A percentile compares a stretch with the other conserved stretches of the same genome.
Conservation (phyloP, 2,113 vertebrate genomes). For the Dasyornis broadbenti region DNA sequence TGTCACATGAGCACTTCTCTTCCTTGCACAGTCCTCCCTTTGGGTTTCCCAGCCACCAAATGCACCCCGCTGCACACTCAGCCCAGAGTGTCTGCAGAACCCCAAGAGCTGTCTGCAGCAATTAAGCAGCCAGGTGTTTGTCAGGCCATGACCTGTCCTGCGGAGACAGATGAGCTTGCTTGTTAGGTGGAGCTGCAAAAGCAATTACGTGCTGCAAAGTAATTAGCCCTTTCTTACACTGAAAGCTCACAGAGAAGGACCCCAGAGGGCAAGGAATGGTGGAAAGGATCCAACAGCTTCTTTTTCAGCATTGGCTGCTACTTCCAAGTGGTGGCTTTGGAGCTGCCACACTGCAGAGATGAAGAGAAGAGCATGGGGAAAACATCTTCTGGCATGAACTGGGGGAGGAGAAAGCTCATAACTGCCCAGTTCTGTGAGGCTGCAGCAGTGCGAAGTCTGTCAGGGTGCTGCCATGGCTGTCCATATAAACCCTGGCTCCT, state of each 20-base stretch:
- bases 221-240: background rate
- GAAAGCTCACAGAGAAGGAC: background rate
- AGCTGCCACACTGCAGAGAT: background rate
- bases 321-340: background rate
- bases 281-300: background rate
- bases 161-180: background rate
- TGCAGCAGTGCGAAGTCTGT: background rate
- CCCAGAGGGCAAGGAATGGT: background rate
- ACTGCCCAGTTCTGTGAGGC: background rate
- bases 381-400: background rate
- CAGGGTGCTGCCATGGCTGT: rapidly evolving
- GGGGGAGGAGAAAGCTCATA: background rate
- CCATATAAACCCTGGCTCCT: background rate
- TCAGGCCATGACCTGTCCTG: background rate
- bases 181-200: background rate
- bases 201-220: background rate
- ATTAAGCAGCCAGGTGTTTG: background rate
- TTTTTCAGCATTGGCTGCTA: background rate
- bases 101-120: background rate
- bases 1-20: background rate
- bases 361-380: background rate
- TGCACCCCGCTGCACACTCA: rapidly evolving
- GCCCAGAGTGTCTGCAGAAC: background rate
- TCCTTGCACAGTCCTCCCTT: background rate
- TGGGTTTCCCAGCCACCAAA: background rate